Percentiles rank a stretch among this genome's conserved stretches.
phyloP scores from a whole-genome alignment of 2,888 invertebrate species.

The Stenolophus ochropezus region DNA sequence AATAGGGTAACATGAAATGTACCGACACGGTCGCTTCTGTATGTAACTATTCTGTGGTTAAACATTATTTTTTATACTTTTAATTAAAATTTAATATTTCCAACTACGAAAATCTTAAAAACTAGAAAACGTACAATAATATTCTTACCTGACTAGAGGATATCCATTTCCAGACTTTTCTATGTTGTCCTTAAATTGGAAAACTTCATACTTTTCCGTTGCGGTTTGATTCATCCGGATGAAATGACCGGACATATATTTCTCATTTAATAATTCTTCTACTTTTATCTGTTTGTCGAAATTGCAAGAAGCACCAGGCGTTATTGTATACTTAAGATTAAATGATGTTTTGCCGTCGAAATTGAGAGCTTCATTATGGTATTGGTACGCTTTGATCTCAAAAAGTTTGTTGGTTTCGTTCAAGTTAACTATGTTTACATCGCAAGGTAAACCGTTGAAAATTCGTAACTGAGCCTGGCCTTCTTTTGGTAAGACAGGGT shows the following conservation, averaged over 20 bases:
- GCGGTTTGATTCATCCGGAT: slow-evolving; percentile 13
- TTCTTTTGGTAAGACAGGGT: slow-evolving; percentile 76
- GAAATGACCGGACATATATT: slow-evolving; percentile 45
- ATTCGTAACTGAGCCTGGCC: slow-evolving; percentile 81
- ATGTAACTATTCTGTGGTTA: no score
- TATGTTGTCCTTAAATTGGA: slow-evolving; percentile 72
- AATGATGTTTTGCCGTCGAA: neutral
- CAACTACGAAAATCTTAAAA: no score
- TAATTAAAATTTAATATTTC: no score
- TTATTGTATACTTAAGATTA: slow-evolving; percentile 17
- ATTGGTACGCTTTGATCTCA: neutral
- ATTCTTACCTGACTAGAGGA: slow-evolving; percentile 75
- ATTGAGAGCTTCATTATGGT: neutral
- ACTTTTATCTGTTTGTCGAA: neutral
- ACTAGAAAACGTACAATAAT: no score
- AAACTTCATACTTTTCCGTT: slow-evolving; percentile 14
- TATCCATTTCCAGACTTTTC: slow-evolving; percentile 77
- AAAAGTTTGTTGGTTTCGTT: neutral
- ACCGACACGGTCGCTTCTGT: no score
- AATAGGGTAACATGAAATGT: no score
- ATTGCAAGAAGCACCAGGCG: neutral
- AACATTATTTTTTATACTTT: no score
- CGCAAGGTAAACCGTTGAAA: slow-evolving; percentile 81
- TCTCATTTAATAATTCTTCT: slow-evolving; percentile 12
- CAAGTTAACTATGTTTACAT: slow-evolving; percentile 66